Base-by-base conservation (phyloP, 2,888 invertebrate species). In the Dastarcus helophoroides region DNA sequence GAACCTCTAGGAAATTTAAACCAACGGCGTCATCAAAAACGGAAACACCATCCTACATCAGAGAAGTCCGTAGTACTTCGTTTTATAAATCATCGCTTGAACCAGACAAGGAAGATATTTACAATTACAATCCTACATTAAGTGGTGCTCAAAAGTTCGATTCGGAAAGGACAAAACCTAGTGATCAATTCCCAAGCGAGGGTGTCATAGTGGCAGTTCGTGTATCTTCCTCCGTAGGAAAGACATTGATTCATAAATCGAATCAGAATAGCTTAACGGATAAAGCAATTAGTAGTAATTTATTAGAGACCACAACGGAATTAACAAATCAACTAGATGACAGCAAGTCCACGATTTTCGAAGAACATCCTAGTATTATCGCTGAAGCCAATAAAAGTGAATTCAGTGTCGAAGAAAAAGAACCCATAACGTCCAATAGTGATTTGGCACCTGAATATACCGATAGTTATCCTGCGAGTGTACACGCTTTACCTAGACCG, bases 341-440 rank as follows among this genome's bases (percentile, higher is more conserved):
- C 35, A 44, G 46, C 29, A 42, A 37, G 22, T 38, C 41, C 24
- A 36, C 50, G 9, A 45, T 41, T 23, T 40, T 39, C 9, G 40
- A 36, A 41, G 62, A 67, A 29, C 53, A 60, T 21, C 64, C 58
- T n/a, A 65, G 62, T 36, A 56, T 67, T 30, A 56, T 64, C 16
- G 65, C 71, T 17, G 68, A 68, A 33, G 68, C 68, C 2, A 72
- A 69, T 42, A 68, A 69, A 46, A 71, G 67, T 44, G 70, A 70
- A 35, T 67, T 73, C 38, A 66, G 64, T 30, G 68, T 73, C 3
- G 73, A 73, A 44, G 73, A 73, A 51, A 59, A 60, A 3, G 66
- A 66, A 29, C 71, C 71, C 3, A 63, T 67, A 31, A 70, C 68
- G 22, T 62, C 58, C 14, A 56, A 58, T 47, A 38, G 41, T 9